phyloP scores from a whole-genome alignment of 2,113 vertebrate genomes.

The Xyliphius kryptos region DNA sequence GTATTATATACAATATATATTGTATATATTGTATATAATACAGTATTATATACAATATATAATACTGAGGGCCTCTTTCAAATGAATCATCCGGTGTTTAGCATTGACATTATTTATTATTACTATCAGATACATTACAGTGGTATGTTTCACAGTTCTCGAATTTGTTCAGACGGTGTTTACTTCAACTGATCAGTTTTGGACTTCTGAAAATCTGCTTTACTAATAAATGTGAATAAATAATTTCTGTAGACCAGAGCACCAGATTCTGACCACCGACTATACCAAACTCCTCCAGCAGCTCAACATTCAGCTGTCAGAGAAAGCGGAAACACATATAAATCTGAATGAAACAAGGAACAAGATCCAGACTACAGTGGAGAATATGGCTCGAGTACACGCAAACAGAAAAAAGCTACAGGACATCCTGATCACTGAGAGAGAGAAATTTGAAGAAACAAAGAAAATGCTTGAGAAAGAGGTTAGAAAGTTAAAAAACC shows the following conservation, averaged over 20 bases:
- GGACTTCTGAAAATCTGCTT: background rate
- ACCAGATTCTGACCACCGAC: slow-evolving; percentile 25
- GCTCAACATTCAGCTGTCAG: slow-evolving; percentile 54
- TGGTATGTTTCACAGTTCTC: background rate
- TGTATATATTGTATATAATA: no score
- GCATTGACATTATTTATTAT: no score
- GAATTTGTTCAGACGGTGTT: background rate
- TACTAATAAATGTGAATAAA: background rate
- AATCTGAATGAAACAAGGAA: slow-evolving; percentile 49
- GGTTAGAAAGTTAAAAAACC: no score
- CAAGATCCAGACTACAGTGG: slow-evolving; percentile 39
- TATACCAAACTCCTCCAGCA: slow-evolving; percentile 42
- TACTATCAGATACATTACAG: background rate
- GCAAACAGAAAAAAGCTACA: slow-evolving; percentile 26
- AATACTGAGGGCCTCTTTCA: no score
- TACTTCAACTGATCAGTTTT: background rate
- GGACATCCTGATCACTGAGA: slow-evolving; percentile 43
- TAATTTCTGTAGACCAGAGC: slow-evolving; percentile 48
- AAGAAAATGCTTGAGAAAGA: slow-evolving; percentile 32
- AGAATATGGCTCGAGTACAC: slow-evolving; percentile 36
- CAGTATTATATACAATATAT: no score
- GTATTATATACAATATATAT: no score
- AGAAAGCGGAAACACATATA: slow-evolving; percentile 44
- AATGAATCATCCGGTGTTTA: no score
- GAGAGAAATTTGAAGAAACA: slow-evolving; percentile 36